These are phyloP conservation scores for Trematomus loennbergii DNA, from an alignment of 2,113 vertebrate species.

Conservation along the genomic window DNA sequence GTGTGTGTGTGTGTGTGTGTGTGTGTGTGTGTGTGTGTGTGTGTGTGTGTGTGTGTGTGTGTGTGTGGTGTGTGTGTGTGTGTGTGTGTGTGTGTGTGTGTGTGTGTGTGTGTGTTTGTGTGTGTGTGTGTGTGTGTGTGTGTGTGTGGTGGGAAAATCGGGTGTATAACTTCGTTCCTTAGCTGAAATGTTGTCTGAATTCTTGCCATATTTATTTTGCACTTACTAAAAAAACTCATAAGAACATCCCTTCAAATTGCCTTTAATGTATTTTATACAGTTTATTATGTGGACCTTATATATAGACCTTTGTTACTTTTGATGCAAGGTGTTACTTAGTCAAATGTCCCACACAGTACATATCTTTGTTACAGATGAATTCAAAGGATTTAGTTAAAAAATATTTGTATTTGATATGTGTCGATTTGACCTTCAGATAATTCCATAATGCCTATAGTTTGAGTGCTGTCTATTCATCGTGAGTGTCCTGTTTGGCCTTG, in stretches of 20 bases:
- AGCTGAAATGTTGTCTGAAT: conserved; percentile 2
- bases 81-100: too few species aligned
- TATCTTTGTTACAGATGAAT: too few species aligned
- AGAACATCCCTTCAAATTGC: background rate
- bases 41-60: conserved; percentile 23
- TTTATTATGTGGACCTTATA: background rate
- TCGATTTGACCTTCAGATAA: background rate
- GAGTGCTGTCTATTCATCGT: background rate
- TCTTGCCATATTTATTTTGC: too few species aligned
- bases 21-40: conserved; percentile 7
- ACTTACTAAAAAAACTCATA: background rate
- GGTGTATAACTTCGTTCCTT: conserved; percentile 7
- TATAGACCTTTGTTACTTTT: background rate
- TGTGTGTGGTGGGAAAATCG: background rate
- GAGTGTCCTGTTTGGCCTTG: background rate
- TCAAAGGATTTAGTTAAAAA: background rate
- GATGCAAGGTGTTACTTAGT: background rate
- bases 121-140: conserved; percentile 16
- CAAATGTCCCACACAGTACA: too few species aligned
- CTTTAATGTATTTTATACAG: background rate
- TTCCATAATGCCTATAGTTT: background rate
- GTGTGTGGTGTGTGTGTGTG: conserved; percentile 17
- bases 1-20: conserved; percentile 13
- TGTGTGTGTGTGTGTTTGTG: conserved; percentile 17
- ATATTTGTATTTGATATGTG: background rate